phyloP scores from a whole-genome alignment of 2,113 vertebrate species.

The Acrocephalus arundinaceus region DNA sequence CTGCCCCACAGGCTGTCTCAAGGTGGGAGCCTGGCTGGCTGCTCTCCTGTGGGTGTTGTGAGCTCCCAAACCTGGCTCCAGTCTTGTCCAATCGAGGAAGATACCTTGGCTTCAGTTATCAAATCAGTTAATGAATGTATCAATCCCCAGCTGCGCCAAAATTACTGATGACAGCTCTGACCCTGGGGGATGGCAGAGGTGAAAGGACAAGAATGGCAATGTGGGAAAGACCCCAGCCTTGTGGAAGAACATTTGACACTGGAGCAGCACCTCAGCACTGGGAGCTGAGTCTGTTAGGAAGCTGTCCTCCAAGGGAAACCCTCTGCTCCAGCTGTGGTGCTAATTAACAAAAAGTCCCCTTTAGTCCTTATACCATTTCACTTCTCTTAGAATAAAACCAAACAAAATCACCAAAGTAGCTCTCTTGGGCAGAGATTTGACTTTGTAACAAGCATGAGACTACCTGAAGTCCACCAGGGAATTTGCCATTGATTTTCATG shows the following conservation, averaged over 20 bases:
- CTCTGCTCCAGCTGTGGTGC: not conserved
- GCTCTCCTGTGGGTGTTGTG: not conserved
- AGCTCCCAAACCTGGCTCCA: not conserved
- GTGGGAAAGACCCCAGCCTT: not conserved
- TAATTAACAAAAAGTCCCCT: not conserved
- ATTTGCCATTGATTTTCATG: not conserved
- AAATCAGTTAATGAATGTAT: not conserved
- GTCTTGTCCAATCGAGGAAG: not conserved
- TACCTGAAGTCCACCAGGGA: not conserved
- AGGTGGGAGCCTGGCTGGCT: not conserved
- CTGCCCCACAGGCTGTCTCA: not conserved
- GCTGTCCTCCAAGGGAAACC: not conserved
- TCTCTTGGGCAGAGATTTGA: not conserved
- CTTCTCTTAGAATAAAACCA: not conserved
- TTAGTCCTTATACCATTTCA: not conserved
- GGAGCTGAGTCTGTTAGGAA: not conserved
- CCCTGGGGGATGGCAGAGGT: not conserved
- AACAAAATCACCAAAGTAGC: not conserved
- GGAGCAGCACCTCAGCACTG: rapidly evolving
- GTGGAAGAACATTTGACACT: not conserved
- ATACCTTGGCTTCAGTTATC: not conserved
- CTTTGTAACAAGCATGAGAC: not conserved
- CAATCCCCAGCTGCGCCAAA: not conserved
- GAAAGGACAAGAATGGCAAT: not conserved
- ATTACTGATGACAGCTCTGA: not conserved